These are phyloP conservation scores for Squalus acanthias DNA, from an alignment of 2,797 vertebrate species.

Conservation along the genomic window DNA sequence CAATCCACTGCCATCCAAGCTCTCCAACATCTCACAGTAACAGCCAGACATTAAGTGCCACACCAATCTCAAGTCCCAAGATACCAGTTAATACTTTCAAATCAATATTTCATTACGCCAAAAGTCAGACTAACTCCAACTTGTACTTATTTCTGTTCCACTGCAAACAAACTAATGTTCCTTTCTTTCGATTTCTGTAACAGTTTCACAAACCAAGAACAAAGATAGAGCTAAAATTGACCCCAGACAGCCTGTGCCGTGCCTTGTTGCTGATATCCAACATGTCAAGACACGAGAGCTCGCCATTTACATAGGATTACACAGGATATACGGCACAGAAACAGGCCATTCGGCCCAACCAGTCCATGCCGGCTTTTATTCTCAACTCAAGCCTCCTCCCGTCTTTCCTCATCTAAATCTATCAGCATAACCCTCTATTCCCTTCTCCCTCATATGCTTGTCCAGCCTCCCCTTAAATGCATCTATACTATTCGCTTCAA, in stretches of 20 bases:
- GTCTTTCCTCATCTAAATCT: no score
- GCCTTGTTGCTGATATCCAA: not conserved
- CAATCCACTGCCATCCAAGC: no score
- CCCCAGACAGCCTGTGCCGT: not conserved
- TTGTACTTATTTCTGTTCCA: conserved; percentile 2
- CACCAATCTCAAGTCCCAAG: conserved; percentile 8
- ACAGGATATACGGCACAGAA: no score
- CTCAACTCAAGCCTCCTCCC: no score
- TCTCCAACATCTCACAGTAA: not conserved
- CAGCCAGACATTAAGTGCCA: not conserved
- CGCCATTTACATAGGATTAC: no score
- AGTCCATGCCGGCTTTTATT: no score
- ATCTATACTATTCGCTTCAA: no score
- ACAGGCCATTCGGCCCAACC: no score
- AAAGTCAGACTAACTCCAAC: not conserved
- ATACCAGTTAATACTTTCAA: not conserved
- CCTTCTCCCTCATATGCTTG: no score
- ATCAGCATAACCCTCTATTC: no score
- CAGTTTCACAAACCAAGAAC: not conserved
- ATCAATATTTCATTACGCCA: not conserved
- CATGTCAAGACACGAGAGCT: not conserved
- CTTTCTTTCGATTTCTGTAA: not conserved
- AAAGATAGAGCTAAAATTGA: not conserved
- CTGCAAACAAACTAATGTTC: not conserved
- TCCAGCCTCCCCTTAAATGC: no score